A percentile compares a stretch with the other conserved stretches of the same genome.
phyloP scores from a whole-genome alignment of 2,113 vertebrate genomes.

The Taxidea taxus region DNA sequence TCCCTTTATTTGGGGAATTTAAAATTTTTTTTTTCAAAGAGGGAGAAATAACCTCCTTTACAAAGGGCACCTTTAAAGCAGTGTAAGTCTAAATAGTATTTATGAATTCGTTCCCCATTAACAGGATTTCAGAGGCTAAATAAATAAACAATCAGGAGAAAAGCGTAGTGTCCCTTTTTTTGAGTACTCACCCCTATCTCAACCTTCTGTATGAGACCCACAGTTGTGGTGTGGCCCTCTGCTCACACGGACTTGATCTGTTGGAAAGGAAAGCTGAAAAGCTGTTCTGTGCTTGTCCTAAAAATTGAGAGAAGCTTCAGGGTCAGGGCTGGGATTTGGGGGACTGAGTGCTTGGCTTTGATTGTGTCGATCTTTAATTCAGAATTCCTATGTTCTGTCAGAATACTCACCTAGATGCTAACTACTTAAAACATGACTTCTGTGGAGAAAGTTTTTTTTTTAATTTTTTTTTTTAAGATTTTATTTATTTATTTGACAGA shows the following conservation, averaged over 20 bases:
- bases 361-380: conserved; percentile 14
- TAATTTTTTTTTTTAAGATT: too few relatives aligned
- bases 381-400: not conserved
- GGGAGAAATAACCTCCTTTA: not conserved
- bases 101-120: not conserved
- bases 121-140: not conserved
- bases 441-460: not conserved
- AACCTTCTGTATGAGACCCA: not conserved
- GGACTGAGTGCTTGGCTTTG: not conserved
- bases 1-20: not conserved
- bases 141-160: not conserved
- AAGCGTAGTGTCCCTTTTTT: not conserved
- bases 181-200: not conserved
- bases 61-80: not conserved
- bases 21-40: not conserved
- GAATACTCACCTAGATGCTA: not conserved
- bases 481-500: too few relatives aligned
- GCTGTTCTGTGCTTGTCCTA: not conserved
- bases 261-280: not conserved
- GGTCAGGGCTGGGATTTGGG: not conserved
- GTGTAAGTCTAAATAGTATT: not conserved
- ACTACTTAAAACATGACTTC: not conserved
- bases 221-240: not conserved
- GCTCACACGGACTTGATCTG: not conserved
- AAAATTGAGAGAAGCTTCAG: not conserved